Percentiles rank a stretch among this genome's conserved stretches.
Conservation (phyloP, 2,797 vertebrate genomes). For the Erethizon dorsatum region DNA sequence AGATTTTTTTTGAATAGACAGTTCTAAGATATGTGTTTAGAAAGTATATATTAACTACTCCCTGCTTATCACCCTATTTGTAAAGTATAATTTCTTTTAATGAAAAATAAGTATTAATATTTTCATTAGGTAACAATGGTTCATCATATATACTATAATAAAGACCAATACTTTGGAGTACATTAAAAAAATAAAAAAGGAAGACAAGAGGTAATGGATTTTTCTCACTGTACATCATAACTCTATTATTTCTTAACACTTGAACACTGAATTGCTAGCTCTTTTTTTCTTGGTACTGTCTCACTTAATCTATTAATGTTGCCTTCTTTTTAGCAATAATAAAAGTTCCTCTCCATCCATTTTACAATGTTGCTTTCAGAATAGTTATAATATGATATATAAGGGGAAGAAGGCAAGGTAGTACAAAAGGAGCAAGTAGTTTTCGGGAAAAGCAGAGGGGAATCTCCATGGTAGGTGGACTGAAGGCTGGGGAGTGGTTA, state of each 20-base stretch:
- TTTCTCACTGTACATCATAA: not conserved
- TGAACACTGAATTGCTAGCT: not conserved
- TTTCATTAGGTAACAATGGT: not conserved
- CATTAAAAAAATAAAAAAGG: not conserved
- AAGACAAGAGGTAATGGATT: not conserved
- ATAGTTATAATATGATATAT: not conserved
- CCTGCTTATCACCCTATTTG: not conserved
- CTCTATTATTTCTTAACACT: not conserved
- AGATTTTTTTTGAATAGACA: not conserved
- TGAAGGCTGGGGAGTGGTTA: no score
- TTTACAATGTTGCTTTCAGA: not conserved
- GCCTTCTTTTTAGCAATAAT: not conserved
- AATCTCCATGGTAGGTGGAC: accelerated
- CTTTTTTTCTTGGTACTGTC: not conserved
- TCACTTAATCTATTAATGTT: not conserved
- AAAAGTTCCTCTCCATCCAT: not conserved
- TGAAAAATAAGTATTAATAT: not conserved
- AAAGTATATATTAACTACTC: not conserved
- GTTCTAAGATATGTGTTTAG: not conserved
- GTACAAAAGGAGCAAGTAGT: not conserved
- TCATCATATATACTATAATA: not conserved
- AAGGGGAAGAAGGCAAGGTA: not conserved
- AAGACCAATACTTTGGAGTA: not conserved
- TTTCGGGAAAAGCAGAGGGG: not conserved
- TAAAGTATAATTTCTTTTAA: conserved; percentile 11